Conservation (phyloP, 2,888 invertebrate genomes). For the Cylloceria caligata region DNA sequence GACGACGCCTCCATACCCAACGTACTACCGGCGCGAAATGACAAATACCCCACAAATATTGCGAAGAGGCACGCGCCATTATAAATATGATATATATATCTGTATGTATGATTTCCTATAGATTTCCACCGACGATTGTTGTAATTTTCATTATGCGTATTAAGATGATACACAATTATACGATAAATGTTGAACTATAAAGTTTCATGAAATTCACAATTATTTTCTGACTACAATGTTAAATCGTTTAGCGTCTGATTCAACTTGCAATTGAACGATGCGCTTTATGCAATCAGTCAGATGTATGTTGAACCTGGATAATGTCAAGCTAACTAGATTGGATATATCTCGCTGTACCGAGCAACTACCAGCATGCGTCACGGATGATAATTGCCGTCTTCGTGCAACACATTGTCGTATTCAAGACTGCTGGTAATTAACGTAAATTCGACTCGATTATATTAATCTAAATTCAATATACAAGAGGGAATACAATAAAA, state of each 20-base stretch:
- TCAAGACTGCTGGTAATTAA: background rate
- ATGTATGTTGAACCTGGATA: background rate
- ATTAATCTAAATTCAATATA: background rate
- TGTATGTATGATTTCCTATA: background rate
- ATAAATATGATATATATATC: background rate
- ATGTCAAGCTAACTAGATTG: background rate
- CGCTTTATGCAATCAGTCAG: background rate
- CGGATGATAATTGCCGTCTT: too few relatives aligned
- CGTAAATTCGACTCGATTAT: background rate
- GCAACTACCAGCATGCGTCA: background rate
- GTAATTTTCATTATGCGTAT: background rate
- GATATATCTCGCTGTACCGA: background rate
- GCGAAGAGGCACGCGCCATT: conserved; percentile 55
- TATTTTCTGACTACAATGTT: background rate
- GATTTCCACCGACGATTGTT: background rate
- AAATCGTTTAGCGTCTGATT: background rate
- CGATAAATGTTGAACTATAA: background rate
- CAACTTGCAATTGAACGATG: background rate
- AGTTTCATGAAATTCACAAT: background rate
- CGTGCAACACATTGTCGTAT: background rate
- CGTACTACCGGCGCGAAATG: conserved; percentile 68
- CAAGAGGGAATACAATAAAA: background rate
- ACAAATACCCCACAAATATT: conserved; percentile 75
- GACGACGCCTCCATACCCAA: conserved; percentile 10
- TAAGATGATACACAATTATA: background rate